phyloP scores from a whole-genome alignment of 2,797 vertebrate genomes.

The Microchirus variegatus region DNA sequence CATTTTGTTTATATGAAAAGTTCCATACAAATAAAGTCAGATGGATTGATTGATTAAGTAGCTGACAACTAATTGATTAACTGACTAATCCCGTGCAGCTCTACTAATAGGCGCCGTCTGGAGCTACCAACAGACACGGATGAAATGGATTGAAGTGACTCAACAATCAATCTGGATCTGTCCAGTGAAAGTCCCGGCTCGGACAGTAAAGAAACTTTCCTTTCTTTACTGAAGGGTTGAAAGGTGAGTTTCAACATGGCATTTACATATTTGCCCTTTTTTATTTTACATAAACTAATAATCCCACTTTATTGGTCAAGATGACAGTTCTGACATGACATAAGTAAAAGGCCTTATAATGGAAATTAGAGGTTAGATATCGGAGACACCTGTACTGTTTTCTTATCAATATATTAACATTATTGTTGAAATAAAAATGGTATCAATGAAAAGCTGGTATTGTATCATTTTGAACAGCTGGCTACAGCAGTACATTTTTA shows the following conservation, averaged over 20 bases:
- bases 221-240: slow-evolving; percentile 9
- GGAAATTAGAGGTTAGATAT: slow-evolving; percentile 6
- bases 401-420: slow-evolving; percentile 8
- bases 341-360: slow-evolving; percentile 5
- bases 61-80: slow-evolving; percentile 4
- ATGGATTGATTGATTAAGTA: neutral
- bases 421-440: too few relatives aligned
- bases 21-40: neutral
- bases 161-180: slow-evolving; percentile 28
- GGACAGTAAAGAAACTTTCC: neutral
- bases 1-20: neutral
- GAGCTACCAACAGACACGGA: slow-evolving; percentile 21
- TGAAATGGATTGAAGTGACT: slow-evolving; percentile 26
- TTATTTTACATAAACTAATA: slow-evolving; percentile 11
- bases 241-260: neutral
- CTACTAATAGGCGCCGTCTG: slow-evolving; percentile 8
- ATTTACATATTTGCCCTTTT: slow-evolving; percentile 11
- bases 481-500: neutral
- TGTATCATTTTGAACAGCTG: slow-evolving; percentile 3
- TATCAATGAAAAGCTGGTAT: slow-evolving; percentile 15
- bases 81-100: slow-evolving; percentile 1
- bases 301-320: neutral
- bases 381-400: slow-evolving; percentile 6
- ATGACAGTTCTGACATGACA: slow-evolving; percentile 4
- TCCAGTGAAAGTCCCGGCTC: slow-evolving; percentile 14